Evolutionary conservation across 2,113 vertebrate species (phyloP), one percentile per base, ranked within the genome.

Genomic region (Phoenicopterus ruber): DNA sequence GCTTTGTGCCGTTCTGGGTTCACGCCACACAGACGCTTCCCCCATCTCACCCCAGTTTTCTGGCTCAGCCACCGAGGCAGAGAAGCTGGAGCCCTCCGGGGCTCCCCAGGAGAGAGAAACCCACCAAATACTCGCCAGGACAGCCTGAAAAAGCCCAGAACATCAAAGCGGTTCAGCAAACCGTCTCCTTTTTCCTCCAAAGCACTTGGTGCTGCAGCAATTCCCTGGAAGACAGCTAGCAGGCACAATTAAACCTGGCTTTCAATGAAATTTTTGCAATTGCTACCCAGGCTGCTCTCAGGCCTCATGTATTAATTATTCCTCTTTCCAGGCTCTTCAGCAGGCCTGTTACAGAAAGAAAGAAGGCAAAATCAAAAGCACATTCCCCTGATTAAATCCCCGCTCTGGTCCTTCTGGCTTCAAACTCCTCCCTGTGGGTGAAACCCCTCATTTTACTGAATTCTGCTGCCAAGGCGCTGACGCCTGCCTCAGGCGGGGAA

Each of bases 291-390:
- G 95, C 65, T 63, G 88, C 82, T 88, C 71, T 96, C 91, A 88
- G 54, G 24, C 44, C 74, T 94, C 95, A 77, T 96, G 73, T 95
- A 97, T 97, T 97, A 98, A 97, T 98, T 97, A 97, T 96, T 96
- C 19, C 32, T 82, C 88, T 97, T 96, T 79, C 86, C 88, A 93
- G 91, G 70, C 72, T 95, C 61, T 70, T 96, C 47, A 36, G 71
- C 4, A 9, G 32, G 47, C 90, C 85, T 84, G 66, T 71, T 96
- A 90, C 54, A 87, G 88, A 96, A 96, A 86, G 20, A 38, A 74
- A 59, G 90, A 76, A 58, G 42, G 50, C 63, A 97, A 97, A 97
- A 97, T 97, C 97, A 97, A 97, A 98, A 97, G 94, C 90, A 90
- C 25, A 36, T 95, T 97, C 94, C 92, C 55, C 87, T 97, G 95